Conservation (phyloP, 1,140 invertebrate genomes). For the Macrobrachium nipponense region DNA sequence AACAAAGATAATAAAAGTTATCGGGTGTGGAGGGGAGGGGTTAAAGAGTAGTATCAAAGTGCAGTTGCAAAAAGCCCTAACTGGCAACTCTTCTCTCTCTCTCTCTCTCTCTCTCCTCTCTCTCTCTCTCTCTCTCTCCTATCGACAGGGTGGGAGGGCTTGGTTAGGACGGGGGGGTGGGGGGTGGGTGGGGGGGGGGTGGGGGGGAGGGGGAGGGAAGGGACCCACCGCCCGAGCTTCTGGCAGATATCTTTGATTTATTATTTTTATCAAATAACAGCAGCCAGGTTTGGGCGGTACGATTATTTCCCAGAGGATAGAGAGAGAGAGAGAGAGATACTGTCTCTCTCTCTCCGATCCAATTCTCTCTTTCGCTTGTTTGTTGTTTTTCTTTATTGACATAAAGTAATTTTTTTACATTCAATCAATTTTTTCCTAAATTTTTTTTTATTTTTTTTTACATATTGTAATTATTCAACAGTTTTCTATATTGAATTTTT, state of each 20-base stretch:
- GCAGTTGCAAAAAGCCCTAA: background rate
- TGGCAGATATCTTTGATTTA: conserved; percentile 38
- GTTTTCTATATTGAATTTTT: too few species aligned
- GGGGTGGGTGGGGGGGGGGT: background rate
- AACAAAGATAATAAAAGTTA: background rate
- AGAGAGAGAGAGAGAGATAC: too few species aligned
- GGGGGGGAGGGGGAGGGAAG: background rate
- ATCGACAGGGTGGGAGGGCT: background rate
- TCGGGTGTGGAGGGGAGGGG: too few species aligned
- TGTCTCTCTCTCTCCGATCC: background rate
- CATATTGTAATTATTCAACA: too few species aligned
- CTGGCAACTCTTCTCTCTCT: background rate
- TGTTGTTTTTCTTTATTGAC: background rate
- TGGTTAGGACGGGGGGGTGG: background rate
- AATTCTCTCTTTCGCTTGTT: background rate
- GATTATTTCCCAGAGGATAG: too few species aligned
- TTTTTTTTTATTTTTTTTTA: background rate
- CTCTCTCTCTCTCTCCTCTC: too few species aligned
- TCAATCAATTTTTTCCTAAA: background rate
- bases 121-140: too few species aligned
- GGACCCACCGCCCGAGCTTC: background rate
- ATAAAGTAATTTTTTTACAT: background rate
- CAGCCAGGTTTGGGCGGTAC: conserved; percentile 20
- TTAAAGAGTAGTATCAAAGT: background rate
- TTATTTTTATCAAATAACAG: conserved; percentile 36